Conservation (phyloP, 1,140 invertebrate species). For the Ceratitis capitata region DNA sequence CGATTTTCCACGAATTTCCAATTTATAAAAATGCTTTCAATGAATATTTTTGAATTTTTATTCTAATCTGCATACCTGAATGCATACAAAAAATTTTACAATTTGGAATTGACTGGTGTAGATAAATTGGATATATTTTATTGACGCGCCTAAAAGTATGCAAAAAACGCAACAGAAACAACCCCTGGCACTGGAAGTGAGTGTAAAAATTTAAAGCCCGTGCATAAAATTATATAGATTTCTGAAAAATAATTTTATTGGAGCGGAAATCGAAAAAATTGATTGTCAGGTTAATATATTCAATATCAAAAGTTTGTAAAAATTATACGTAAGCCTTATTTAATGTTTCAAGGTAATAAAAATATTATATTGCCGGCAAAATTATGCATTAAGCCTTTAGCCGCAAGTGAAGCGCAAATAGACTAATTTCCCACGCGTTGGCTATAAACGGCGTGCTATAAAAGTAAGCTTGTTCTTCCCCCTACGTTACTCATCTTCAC, state of each 20-base stretch:
- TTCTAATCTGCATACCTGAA: no score
- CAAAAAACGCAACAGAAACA: neutral
- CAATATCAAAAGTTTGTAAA: neutral
- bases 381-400: neutral
- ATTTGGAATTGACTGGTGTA: no score
- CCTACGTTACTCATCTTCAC: neutral
- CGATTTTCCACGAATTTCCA: no score
- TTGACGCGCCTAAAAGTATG: neutral
- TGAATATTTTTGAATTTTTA: no score
- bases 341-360: neutral
- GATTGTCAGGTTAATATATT: neutral
- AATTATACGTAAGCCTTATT: neutral
- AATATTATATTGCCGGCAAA: neutral
- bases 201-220: no score
- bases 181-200: neutral
- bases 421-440: neutral
- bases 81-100: no score
- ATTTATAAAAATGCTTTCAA: no score
- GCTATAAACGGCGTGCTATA: neutral
- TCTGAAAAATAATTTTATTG: no score
- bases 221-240: no score
- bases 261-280: neutral
- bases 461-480: neutral
- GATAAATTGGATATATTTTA: no score
- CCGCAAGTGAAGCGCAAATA: neutral